Percentiles rank a stretch among this genome's conserved stretches.
These are phyloP conservation scores for Lagorchestes hirsutus DNA, from an alignment of 2,797 vertebrate genomes.

Conservation along the genomic window DNA sequence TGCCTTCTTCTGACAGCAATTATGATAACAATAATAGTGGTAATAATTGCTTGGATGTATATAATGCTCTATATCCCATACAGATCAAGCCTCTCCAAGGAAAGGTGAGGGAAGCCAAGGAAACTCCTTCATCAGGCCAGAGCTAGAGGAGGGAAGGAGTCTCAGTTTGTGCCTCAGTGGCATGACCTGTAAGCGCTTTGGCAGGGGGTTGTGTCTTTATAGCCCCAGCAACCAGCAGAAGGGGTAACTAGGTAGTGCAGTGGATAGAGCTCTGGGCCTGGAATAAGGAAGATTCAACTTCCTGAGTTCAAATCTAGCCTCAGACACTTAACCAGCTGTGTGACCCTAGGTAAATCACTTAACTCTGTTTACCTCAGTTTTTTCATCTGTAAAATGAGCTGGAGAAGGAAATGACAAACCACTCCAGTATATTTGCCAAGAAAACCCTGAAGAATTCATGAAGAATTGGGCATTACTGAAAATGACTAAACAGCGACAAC, in stretches of 20 bases:
- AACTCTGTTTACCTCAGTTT: not conserved
- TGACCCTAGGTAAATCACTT: not conserved
- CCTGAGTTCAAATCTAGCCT: not conserved
- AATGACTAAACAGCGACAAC: not conserved
- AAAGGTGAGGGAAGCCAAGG: not conserved
- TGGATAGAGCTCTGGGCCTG: not conserved
- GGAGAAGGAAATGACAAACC: not conserved
- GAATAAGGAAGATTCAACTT: not conserved
- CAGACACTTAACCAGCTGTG: not conserved
- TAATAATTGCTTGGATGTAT: not conserved
- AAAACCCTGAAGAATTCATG: not conserved
- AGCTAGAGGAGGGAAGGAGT: not conserved
- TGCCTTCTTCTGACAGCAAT: not conserved
- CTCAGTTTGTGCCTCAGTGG: not conserved
- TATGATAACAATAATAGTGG: not conserved
- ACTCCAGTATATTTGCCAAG: not conserved
- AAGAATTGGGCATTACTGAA: not conserved
- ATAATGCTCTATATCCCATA: not conserved
- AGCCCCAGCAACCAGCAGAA: not conserved
- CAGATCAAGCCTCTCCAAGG: not conserved
- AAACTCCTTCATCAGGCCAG: not conserved
- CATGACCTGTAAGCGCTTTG: not conserved
- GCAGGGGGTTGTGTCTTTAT: not conserved
- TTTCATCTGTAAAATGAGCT: not conserved
- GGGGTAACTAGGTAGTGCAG: not conserved